A percentile compares a stretch with the other conserved stretches of the same genome.
These are phyloP conservation scores for Neodiprion fabricii DNA, from an alignment of 1,140 invertebrate genomes.

Conservation along the genomic window DNA sequence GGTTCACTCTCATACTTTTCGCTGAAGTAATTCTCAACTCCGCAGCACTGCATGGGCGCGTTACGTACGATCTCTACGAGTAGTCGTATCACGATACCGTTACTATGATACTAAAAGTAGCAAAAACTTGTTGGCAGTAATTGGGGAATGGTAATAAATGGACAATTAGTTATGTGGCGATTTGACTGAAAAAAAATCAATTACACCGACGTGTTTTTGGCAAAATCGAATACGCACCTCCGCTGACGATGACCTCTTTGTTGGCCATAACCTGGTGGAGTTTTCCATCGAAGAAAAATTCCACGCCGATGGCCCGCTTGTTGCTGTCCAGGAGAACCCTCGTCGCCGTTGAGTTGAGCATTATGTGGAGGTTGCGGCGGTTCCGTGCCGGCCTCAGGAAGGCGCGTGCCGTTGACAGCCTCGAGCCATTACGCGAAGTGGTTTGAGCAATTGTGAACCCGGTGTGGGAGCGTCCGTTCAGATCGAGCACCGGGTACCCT, in stretches of 20 bases:
- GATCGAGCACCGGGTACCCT: slow-evolving; percentile 81
- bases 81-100: too few relatives aligned
- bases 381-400: slow-evolving; percentile 82
- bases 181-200: too few relatives aligned
- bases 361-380: slow-evolving; percentile 76
- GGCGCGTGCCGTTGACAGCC: slow-evolving; percentile 80
- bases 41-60: too few relatives aligned
- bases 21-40: too few relatives aligned
- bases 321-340: slow-evolving; percentile 74
- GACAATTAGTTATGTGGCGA: too few relatives aligned
- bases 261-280: slow-evolving; percentile 49
- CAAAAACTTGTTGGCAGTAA: too few relatives aligned
- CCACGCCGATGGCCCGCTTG: slow-evolving; percentile 74
- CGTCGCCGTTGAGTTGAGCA: slow-evolving; percentile 78
- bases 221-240: slow-evolving; percentile 55
- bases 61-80: too few relatives aligned
- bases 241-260: slow-evolving; percentile 72
- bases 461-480: slow-evolving; percentile 82
- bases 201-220: background rate
- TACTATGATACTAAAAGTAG: too few relatives aligned
- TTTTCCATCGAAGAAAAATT: slow-evolving; percentile 67
- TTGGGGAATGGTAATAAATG: too few relatives aligned
- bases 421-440: slow-evolving; percentile 85
- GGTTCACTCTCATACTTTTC: too few relatives aligned
- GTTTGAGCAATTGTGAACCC: slow-evolving; percentile 87